Conservation (phyloP, 1,140 invertebrate species). For the Epicauta chinensis region DNA sequence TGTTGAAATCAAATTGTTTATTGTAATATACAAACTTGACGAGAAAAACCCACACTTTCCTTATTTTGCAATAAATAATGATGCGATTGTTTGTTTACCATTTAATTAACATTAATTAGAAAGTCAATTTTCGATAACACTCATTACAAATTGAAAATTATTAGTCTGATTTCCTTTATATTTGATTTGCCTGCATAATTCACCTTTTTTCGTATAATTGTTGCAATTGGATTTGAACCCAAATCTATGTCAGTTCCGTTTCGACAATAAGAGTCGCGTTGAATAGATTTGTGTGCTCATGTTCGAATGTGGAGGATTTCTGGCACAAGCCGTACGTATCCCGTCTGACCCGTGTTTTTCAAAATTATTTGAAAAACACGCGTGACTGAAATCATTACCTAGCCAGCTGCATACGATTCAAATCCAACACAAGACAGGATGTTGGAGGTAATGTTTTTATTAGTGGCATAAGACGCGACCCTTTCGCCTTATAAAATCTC, state of each 20-base stretch:
- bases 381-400: conserved; percentile 2
- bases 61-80: conserved; percentile 14
- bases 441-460: conserved; percentile 19
- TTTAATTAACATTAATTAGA: conserved; percentile 15
- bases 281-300: conserved; percentile 1
- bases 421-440: conserved; percentile 17
- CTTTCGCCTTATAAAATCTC: too few species aligned
- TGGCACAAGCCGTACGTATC: conserved; percentile 15
- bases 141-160: too few species aligned
- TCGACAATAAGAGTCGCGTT: too few species aligned
- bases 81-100: not conserved
- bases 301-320: conserved; percentile 4
- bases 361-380: conserved; percentile 1
- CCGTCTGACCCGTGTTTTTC: not conserved
- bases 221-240: too few species aligned
- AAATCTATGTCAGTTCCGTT: too few species aligned
- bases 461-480: not conserved
- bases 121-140: not conserved
- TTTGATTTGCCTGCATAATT: too few species aligned
- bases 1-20: conserved; percentile 12
- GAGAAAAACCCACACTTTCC: conserved; percentile 13
- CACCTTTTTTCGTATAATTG: too few species aligned
- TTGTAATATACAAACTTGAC: not conserved
- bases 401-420: not conserved
- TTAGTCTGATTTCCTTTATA: too few species aligned